These are phyloP conservation scores for Tringa solitaria DNA, from an alignment of 2,113 vertebrate species.

Conservation along the genomic window DNA sequence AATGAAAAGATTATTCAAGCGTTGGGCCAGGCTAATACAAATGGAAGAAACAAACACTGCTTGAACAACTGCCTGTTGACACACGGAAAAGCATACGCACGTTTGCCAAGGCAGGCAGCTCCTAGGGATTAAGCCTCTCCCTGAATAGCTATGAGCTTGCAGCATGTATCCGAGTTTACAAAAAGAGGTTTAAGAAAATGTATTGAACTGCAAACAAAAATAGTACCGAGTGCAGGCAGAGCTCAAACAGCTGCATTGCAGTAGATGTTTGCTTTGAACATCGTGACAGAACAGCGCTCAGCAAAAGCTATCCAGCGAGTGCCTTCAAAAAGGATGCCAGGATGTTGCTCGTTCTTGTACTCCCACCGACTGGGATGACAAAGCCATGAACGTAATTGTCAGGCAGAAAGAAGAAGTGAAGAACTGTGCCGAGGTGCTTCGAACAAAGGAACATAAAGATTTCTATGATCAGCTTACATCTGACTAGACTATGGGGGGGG, in stretches of 20 bases:
- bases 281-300: constrained; percentile 8
- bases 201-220: constrained; percentile 48
- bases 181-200: constrained; percentile 38
- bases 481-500: background rate
- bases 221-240: constrained; percentile 26
- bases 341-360: background rate
- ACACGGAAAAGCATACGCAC: background rate
- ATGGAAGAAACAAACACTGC: background rate
- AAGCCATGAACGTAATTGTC: constrained; percentile 15
- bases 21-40: background rate
- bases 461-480: background rate
- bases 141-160: constrained; percentile 37
- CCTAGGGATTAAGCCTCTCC: background rate
- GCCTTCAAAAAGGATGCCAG: background rate
- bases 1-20: background rate
- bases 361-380: constrained; percentile 46
- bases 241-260: constrained; percentile 69
- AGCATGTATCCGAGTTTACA: constrained; percentile 9
- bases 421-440: background rate
- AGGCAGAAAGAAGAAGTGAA: background rate
- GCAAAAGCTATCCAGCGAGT: background rate
- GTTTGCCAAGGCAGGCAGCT: constrained; percentile 20
- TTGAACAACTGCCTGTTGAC: constrained; percentile 24
- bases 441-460: background rate
- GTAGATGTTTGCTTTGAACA: constrained; percentile 56